Percentiles rank a stretch among this genome's conserved stretches.
Conservation (phyloP, 2,888 invertebrate genomes). For the Fragum fragum region DNA sequence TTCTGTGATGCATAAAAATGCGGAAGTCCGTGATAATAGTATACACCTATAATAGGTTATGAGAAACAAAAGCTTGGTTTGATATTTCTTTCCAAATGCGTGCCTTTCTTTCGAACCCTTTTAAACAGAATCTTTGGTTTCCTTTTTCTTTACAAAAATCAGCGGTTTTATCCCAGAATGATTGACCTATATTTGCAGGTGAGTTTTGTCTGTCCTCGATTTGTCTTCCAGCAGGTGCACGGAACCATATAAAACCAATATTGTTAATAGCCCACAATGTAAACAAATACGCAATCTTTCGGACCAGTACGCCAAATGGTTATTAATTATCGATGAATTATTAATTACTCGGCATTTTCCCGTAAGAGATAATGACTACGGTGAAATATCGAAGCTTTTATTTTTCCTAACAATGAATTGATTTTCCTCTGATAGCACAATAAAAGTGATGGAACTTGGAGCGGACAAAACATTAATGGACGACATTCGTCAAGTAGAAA, state of each 20-base stretch:
- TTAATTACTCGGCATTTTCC: conserved; percentile 22
- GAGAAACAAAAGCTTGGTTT: too few species aligned
- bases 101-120: too few species aligned
- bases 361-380: conserved; percentile 2
- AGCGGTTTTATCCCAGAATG: not conserved
- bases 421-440: not conserved
- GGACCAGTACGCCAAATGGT: conserved; percentile 20
- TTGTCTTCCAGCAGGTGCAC: not conserved
- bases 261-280: conserved; percentile 9
- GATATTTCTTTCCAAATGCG: too few species aligned
- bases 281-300: conserved; percentile 27
- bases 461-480: conserved; percentile 8
- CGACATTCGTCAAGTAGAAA: not conserved
- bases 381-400: conserved; percentile 2
- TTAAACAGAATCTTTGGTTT: too few species aligned
- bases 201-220: not conserved
- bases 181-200: not conserved
- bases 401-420: conserved; percentile 14
- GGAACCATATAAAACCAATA: conserved; percentile 22
- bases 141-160: too few species aligned
- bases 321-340: conserved; percentile 27
- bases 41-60: too few species aligned
- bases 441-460: not conserved
- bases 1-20: too few species aligned
- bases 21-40: too few species aligned